Evolutionary conservation across 2,888 invertebrate genomes (phyloP).

Genomic region (Yponomeuta sedellus): DNA sequence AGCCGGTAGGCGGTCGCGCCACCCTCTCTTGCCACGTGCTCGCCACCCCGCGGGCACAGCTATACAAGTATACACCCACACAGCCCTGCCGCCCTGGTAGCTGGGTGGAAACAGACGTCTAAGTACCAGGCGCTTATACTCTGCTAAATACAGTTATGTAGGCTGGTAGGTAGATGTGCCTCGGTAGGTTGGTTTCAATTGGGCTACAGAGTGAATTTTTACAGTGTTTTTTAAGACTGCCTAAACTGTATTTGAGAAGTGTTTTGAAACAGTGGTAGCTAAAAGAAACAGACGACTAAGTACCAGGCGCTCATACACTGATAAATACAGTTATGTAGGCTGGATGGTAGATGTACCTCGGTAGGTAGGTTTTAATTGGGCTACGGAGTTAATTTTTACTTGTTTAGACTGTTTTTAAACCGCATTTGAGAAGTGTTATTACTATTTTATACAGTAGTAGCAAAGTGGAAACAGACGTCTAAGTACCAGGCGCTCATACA

Average conservation of each 20-base stretch:
- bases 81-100: conserved; percentile 23
- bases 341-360: too few relatives aligned
- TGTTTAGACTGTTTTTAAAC: too few relatives aligned
- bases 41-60: conserved; percentile 31
- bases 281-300: conserved; percentile 41
- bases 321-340: conserved; percentile 3
- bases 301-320: conserved; percentile 8
- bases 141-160: conserved; percentile 7
- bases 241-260: too few relatives aligned
- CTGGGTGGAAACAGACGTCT: conserved; percentile 41
- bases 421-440: too few relatives aligned
- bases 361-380: too few relatives aligned
- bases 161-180: too few relatives aligned
- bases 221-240: conserved; percentile 22
- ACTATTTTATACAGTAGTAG: too few relatives aligned
- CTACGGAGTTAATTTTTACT: conserved; percentile 3
- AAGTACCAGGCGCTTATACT: conserved; percentile 11
- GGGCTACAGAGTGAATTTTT: not conserved
- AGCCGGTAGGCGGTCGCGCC: conserved; percentile 43
- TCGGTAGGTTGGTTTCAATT: too few relatives aligned
- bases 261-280: too few relatives aligned
- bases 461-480: conserved; percentile 45
- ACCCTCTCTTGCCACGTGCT: conserved; percentile 53
- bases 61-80: conserved; percentile 27
- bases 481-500: conserved; percentile 11